Evolutionary conservation across 2,888 invertebrate genomes (phyloP).

Genomic region (Agriopis leucophaearia): DNA sequence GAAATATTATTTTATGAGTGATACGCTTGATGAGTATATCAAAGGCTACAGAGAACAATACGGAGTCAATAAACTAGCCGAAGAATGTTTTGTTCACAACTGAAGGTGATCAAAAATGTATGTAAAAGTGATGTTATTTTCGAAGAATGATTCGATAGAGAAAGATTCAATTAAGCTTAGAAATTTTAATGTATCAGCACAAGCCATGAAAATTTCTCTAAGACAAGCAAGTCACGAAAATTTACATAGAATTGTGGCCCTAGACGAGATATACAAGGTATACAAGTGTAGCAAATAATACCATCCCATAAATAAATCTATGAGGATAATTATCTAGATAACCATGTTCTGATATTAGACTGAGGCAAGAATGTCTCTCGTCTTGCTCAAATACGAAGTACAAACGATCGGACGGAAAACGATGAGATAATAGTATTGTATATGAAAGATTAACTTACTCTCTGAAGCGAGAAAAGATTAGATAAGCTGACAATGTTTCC

Average conservation of each 20-base stretch:
- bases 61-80: neutral
- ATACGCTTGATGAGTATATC: conserved; percentile 3
- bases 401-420: conserved; percentile 26
- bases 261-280: neutral
- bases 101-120: no score
- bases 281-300: neutral
- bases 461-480: conserved; percentile 38
- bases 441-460: conserved; percentile 38
- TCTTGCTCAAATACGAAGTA: conserved; percentile 23
- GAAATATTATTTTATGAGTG: conserved; percentile 4
- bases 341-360: conserved; percentile 16
- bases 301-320: neutral
- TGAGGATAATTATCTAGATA: conserved; percentile 5
- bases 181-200: no score
- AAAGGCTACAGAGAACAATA: neutral
- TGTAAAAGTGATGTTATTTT: no score
- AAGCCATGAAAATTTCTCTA: no score
- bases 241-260: no score
- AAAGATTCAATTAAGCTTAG: no score
- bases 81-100: neutral
- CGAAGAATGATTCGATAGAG: no score
- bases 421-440: conserved; percentile 32
- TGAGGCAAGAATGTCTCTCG: conserved; percentile 11
- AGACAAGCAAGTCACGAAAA: no score
- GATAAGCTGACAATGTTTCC: conserved; percentile 26